These are phyloP conservation scores for Miniopterus natalensis DNA, from an alignment of 2,113 vertebrate genomes.

Conservation along the genomic window DNA sequence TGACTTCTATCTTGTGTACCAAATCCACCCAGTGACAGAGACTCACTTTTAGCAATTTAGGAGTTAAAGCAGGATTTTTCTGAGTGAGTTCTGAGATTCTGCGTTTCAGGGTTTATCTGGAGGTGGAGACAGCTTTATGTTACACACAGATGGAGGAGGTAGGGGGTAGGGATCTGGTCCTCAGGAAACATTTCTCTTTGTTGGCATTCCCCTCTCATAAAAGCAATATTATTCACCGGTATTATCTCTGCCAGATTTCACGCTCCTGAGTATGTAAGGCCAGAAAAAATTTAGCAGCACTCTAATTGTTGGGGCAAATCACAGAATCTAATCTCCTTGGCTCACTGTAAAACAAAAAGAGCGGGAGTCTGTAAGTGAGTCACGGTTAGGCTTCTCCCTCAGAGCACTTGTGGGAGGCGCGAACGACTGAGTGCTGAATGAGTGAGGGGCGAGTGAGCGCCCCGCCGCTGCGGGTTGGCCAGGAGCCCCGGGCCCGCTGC, in stretches of 20 bases:
- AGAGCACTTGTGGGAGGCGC: not conserved
- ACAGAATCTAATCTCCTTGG: not conserved
- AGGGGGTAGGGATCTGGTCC: not conserved
- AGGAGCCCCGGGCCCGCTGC: too few relatives aligned
- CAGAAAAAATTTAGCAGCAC: not conserved
- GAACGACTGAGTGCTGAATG: not conserved
- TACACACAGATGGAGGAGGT: rapidly evolving
- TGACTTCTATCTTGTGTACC: not conserved
- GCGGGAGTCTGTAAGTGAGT: not conserved
- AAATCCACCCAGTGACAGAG: not conserved
- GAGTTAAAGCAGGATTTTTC: not conserved
- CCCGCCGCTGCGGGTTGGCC: too few relatives aligned
- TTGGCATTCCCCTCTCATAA: not conserved
- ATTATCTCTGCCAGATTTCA: not conserved
- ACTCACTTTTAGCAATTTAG: constrained; percentile 2
- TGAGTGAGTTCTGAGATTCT: not conserved
- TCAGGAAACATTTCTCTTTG: not conserved
- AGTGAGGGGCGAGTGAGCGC: not conserved
- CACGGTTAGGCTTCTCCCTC: not conserved
- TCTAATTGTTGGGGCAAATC: not conserved
- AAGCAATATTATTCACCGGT: not conserved
- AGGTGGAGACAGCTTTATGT: not conserved
- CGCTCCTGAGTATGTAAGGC: not conserved
- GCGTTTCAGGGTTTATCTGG: not conserved
- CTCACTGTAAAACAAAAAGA: not conserved